Percentiles rank a stretch among this genome's conserved stretches.
Conservation (phyloP, 1,140 invertebrate species). For the Schmidtea mediterranea region DNA sequence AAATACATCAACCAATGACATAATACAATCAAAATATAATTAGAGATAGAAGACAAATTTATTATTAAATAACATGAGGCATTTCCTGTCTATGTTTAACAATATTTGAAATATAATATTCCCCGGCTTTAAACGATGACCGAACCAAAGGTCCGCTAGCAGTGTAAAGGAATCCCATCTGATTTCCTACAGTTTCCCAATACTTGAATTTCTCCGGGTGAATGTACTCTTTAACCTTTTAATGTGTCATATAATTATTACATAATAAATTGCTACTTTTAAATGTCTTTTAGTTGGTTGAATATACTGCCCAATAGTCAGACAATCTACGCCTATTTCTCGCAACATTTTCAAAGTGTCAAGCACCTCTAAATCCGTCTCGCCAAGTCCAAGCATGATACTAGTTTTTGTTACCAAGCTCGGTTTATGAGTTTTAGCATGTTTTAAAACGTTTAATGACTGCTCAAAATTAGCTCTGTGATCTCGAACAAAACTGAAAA, state of each 20-base stretch:
- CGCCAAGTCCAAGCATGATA: constrained; percentile 87
- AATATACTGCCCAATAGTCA: constrained; percentile 97
- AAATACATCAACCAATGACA: too few species aligned
- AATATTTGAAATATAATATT: constrained; percentile 12
- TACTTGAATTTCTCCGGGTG: constrained; percentile 72
- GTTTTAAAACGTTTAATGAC: constrained; percentile 48
- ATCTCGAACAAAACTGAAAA: constrained; percentile 62
- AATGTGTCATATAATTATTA: constrained; percentile 6
- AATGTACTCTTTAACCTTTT: constrained; percentile 63
- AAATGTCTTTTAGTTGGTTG: constrained; percentile 86
- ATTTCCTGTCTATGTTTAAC: background rate
- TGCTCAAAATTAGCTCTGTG: constrained; percentile 51
- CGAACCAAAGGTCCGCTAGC: constrained; percentile 85
- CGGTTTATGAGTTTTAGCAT: constrained; percentile 44
- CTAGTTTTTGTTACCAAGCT: constrained; percentile 81
- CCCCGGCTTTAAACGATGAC: constrained; percentile 86
- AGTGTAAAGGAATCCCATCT: constrained; percentile 76
- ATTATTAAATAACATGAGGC: too few species aligned
- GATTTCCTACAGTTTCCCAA: constrained; percentile 56
- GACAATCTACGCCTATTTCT: constrained; percentile 53
- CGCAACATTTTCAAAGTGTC: constrained; percentile 58
- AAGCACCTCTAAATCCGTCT: constrained; percentile 61
- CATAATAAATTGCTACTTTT: constrained; percentile 32
- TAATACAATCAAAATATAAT: too few species aligned
- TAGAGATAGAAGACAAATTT: too few species aligned